phyloP scores from a whole-genome alignment of 2,113 vertebrate genomes.

The Parus major region DNA sequence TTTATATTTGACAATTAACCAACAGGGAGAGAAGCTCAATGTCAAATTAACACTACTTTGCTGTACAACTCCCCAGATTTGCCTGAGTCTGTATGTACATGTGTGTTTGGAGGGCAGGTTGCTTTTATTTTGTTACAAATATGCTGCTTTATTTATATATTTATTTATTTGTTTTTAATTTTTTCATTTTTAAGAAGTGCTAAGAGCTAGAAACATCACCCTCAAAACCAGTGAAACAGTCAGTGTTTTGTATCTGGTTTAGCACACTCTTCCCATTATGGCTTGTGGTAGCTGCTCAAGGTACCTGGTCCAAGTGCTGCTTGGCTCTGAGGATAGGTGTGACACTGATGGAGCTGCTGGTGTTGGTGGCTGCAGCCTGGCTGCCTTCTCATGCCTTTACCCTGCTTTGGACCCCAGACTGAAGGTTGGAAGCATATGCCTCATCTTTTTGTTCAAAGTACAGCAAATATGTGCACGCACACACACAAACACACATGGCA shows the following conservation, averaged over 20 bases:
- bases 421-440: not conserved
- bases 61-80: not conserved
- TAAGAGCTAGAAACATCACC: not conserved
- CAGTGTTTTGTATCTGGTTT: not conserved
- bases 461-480: not conserved
- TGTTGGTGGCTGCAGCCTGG: not conserved
- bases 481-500: not conserved
- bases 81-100: not conserved
- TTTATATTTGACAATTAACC: not conserved
- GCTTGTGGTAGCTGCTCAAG: not conserved
- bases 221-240: not conserved
- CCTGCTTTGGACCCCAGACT: not conserved
- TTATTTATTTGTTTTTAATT: too few relatives aligned
- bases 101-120: not conserved
- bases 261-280: not conserved
- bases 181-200: not conserved
- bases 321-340: not conserved
- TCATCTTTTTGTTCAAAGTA: not conserved
- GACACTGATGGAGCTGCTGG: not conserved
- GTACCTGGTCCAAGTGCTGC: fast-evolving
- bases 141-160: not conserved
- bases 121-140: not conserved
- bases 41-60: not conserved
- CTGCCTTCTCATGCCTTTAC: not conserved
- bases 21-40: not conserved